A percentile compares a stretch with the other conserved stretches of the same genome.
Evolutionary conservation across 2,113 vertebrate species (phyloP).

Genomic region (Oreotrochilus melanogaster): DNA sequence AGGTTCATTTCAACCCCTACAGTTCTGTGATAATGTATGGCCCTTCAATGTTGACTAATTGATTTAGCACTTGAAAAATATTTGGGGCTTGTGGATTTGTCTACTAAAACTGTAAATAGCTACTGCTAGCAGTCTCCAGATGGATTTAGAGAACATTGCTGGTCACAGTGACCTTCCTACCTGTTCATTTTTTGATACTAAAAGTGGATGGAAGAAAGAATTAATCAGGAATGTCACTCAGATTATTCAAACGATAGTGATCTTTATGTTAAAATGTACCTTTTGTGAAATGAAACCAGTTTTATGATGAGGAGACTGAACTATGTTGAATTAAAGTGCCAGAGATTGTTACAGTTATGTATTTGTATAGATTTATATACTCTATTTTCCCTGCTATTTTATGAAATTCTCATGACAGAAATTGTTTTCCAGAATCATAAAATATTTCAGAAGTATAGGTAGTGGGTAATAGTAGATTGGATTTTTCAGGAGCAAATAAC

Average conservation of each 20-base stretch:
- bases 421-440: constrained; percentile 11
- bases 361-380: neutral
- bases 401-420: constrained; percentile 4
- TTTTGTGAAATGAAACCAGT: neutral
- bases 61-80: constrained; percentile 40
- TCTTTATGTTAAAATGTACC: neutral
- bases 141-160: neutral
- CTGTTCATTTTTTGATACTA: constrained; percentile 14
- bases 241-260: neutral
- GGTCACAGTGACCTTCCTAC: constrained; percentile 26
- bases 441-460: neutral
- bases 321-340: constrained; percentile 1
- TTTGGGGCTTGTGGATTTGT: constrained; percentile 7
- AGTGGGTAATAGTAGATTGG: neutral
- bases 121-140: neutral
- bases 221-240: neutral
- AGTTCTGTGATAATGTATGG: neutral
- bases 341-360: neutral
- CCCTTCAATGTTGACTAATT: constrained; percentile 40
- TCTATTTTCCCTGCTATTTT: neutral
- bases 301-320: neutral
- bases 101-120: constrained; percentile 1
- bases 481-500: constrained; percentile 1
- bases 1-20: too few relatives aligned
- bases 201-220: neutral